phyloP scores from a whole-genome alignment of 2,888 invertebrate genomes.

The Diarsia brunnea region DNA sequence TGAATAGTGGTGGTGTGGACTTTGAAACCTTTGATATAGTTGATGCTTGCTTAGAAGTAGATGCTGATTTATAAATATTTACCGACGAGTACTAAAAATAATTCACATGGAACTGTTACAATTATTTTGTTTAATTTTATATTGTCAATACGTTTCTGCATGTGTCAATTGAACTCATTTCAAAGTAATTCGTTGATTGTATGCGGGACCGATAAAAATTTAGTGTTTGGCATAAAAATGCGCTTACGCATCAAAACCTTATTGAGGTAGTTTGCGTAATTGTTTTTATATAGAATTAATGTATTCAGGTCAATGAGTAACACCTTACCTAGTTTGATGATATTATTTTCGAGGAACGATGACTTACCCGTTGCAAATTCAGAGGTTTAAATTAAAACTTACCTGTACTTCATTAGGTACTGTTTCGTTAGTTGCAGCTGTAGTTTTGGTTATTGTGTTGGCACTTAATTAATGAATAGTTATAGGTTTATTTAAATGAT shows the following conservation, averaged over 20 bases:
- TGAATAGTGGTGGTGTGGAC: not conserved
- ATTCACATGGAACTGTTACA: not conserved
- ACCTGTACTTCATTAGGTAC: constrained; percentile 1
- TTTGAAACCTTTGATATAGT: not conserved
- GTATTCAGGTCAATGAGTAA: constrained; percentile 70
- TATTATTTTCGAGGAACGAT: constrained; percentile 58
- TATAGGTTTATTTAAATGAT: not conserved
- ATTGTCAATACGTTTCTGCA: constrained; percentile 18
- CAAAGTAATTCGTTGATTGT: constrained; percentile 52
- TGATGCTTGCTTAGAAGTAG: not conserved
- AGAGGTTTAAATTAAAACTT: constrained; percentile 9
- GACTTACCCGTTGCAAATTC: constrained; percentile 43
- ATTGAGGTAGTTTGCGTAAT: constrained; percentile 64
- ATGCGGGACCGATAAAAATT: constrained; percentile 57
- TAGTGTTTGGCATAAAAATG: constrained; percentile 53
- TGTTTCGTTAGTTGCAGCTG: not conserved
- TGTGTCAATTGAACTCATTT: constrained; percentile 41
- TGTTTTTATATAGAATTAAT: constrained; percentile 65
- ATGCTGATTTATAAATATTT: not conserved
- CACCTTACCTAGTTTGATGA: constrained; percentile 57
- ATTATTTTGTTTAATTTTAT: constrained; percentile 4
- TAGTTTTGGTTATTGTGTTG: not conserved
- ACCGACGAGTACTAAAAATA: not conserved
- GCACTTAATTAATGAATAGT: too few relatives aligned
- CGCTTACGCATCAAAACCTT: constrained; percentile 60